Percentiles rank a stretch among this genome's conserved stretches.
Evolutionary conservation across 1,140 invertebrate genomes (phyloP).

Genomic region (Papilio polytes): DNA sequence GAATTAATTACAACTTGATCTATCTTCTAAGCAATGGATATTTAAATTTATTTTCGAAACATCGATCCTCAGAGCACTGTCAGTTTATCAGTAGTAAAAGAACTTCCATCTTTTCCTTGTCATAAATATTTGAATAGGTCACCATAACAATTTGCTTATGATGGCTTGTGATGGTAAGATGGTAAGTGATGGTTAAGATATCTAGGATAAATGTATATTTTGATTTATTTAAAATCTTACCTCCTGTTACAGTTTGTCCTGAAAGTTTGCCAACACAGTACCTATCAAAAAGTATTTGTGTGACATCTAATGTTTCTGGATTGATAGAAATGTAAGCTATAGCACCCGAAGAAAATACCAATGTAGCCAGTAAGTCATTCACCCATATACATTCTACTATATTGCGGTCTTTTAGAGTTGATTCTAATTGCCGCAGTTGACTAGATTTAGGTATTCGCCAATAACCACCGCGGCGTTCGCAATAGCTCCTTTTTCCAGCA

Average conservation of each 20-base stretch:
- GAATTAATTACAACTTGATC: too few relatives aligned
- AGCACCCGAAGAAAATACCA: conserved; percentile 72
- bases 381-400: conserved; percentile 70
- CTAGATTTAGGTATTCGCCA: conserved; percentile 61
- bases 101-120: too few relatives aligned
- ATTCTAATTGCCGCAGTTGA: conserved; percentile 69
- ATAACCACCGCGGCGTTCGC: conserved; percentile 63
- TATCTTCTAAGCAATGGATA: too few relatives aligned
- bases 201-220: background rate
- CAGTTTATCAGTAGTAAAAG: background rate
- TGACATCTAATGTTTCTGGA: conserved; percentile 64
- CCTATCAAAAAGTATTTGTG: conserved; percentile 75
- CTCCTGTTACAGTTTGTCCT: conserved; percentile 64
- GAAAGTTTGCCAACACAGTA: conserved; percentile 73
- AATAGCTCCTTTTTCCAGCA: conserved; percentile 65
- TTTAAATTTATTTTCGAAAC: too few relatives aligned
- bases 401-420: conserved; percentile 63
- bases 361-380: conserved; percentile 60
- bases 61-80: background rate
- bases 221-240: conserved; percentile 50
- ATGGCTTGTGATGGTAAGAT: too few relatives aligned
- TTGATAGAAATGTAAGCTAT: conserved; percentile 73
- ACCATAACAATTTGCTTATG: too few relatives aligned
- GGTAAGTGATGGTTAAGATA: background rate
- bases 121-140: too few relatives aligned